A percentile compares a stretch with the other conserved stretches of the same genome.
phyloP scores from a whole-genome alignment of 2,888 invertebrate species.

The Nesidiocoris tenuis region DNA sequence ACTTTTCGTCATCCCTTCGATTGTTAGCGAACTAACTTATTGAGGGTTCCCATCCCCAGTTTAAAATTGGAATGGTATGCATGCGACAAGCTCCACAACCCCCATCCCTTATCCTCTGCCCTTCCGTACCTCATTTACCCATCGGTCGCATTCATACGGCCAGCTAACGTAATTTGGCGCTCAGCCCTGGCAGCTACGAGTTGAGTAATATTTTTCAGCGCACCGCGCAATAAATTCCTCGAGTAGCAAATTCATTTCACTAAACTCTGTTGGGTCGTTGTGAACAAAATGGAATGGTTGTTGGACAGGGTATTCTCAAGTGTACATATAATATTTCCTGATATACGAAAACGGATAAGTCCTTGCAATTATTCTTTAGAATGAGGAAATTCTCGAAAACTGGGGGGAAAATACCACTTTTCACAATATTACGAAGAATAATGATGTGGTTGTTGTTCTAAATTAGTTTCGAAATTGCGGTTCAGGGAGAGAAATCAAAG shows the following conservation, averaged over 20 bases:
- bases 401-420: no score
- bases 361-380: no score
- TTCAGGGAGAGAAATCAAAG: no score
- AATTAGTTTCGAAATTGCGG: no score
- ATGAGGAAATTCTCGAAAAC: no score
- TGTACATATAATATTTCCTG: no score
- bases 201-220: slow-evolving; percentile 13
- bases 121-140: not conserved
- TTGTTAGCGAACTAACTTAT: no score
- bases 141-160: not conserved
- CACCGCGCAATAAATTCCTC: slow-evolving; percentile 2
- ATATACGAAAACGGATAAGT: no score
- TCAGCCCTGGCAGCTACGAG: slow-evolving; percentile 6
- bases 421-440: no score
- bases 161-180: slow-evolving; percentile 21
- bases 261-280: not conserved
- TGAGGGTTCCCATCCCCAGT: no score
- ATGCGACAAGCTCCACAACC: not conserved
- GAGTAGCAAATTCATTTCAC: not conserved
- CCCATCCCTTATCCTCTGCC: not conserved
- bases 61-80: not conserved
- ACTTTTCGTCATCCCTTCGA: no score
- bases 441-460: no score
- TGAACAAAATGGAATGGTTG: not conserved
- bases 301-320: not conserved